These are phyloP conservation scores for Cyanoliseus patagonus DNA, from an alignment of 2,113 vertebrate species.

Conservation along the genomic window DNA sequence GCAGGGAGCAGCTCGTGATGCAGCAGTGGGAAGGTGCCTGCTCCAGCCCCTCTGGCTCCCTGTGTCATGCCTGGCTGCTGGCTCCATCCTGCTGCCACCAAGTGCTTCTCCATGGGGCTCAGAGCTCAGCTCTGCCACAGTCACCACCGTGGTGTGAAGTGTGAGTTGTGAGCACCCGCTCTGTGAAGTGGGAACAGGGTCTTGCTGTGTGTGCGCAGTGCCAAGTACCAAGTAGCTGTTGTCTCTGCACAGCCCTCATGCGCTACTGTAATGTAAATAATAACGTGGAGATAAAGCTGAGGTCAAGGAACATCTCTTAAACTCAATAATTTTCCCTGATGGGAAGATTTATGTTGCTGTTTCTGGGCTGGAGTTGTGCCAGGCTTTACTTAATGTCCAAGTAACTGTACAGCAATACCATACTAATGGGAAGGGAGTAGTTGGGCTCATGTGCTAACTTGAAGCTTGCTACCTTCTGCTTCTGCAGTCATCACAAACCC, in stretches of 20 bases:
- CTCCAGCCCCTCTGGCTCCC: background rate
- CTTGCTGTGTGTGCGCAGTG: background rate
- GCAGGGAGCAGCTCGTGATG: background rate
- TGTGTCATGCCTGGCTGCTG: background rate
- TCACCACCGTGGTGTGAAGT: rapidly evolving
- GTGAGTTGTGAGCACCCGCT: background rate
- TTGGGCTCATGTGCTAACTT: background rate
- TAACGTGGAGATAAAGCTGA: background rate
- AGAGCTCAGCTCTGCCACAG: background rate
- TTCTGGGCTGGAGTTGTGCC: background rate
- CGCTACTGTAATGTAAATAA: background rate
- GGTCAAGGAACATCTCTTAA: constrained; percentile 20
- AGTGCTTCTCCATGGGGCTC: background rate
- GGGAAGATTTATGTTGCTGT: background rate
- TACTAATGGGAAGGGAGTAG: background rate
- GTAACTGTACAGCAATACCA: background rate
- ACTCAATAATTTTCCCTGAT: constrained; percentile 6
- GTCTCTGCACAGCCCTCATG: background rate
- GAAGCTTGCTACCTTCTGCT: background rate
- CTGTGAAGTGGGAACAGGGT: background rate
- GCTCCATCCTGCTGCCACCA: background rate
- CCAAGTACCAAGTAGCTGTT: background rate
- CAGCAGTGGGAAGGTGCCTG: background rate
- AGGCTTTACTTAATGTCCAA: background rate
- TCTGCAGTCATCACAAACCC: background rate